Conservation (phyloP, 2,888 invertebrate genomes). For the Camponotus fellah region DNA sequence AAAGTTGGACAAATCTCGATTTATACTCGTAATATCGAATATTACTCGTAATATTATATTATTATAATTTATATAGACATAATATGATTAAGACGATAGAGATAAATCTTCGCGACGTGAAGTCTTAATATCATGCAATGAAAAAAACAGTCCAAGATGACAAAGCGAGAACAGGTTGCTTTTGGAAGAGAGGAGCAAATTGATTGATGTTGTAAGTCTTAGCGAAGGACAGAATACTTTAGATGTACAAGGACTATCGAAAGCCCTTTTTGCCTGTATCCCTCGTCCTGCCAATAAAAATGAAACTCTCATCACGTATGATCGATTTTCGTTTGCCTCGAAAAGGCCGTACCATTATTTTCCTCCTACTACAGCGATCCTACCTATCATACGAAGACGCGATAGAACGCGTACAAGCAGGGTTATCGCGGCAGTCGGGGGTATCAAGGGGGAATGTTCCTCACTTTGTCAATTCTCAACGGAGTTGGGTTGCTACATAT, state of each 20-base stretch:
- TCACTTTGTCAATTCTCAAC: slow-evolving; percentile 81
- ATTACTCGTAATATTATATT: not conserved
- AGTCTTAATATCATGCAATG: slow-evolving; percentile 17
- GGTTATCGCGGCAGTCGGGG: slow-evolving; percentile 48
- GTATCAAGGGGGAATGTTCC: slow-evolving; percentile 74
- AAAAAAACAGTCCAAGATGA: slow-evolving; percentile 21
- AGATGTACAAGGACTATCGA: slow-evolving; percentile 24
- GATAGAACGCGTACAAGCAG: slow-evolving; percentile 67
- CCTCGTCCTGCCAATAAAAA: slow-evolving; percentile 82
- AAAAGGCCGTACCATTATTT: slow-evolving; percentile 73
- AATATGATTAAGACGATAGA: not conserved
- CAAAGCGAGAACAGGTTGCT: slow-evolving; percentile 29
- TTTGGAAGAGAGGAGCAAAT: slow-evolving; percentile 34
- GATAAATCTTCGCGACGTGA: slow-evolving; percentile 8
- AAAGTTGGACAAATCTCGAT: not conserved
- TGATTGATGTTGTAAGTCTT: slow-evolving; percentile 57
- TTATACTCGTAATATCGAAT: too few species aligned
- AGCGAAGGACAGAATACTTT: slow-evolving; percentile 40
- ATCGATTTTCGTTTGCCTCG: slow-evolving; percentile 81
- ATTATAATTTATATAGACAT: not conserved
- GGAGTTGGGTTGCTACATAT: slow-evolving; percentile 70
- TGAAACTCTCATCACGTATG: slow-evolving; percentile 84
- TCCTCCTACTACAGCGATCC: slow-evolving; percentile 64
- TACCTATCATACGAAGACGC: slow-evolving; percentile 68
- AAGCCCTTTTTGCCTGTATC: slow-evolving; percentile 71